phyloP scores from a whole-genome alignment of 1,140 invertebrate species.

The Aphis gossypii region DNA sequence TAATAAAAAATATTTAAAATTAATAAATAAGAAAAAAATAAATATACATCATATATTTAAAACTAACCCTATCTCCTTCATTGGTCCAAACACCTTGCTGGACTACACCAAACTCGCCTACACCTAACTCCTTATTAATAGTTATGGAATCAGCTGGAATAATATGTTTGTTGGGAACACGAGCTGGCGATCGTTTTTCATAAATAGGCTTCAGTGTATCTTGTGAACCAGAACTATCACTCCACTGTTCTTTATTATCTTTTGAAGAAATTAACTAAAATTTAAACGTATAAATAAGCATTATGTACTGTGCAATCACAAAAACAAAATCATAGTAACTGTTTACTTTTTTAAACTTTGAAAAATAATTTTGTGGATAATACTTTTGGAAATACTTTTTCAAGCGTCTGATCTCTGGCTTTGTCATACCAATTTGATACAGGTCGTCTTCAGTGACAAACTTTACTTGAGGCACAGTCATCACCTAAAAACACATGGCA shows the following conservation, averaged over 20 bases:
- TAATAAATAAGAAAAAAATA: neutral
- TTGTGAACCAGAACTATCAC: constrained; percentile 61
- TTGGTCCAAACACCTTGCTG: constrained; percentile 99
- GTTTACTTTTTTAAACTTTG: constrained; percentile 81
- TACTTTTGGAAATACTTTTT: constrained; percentile 93
- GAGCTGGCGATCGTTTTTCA: constrained; percentile 63
- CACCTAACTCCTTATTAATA: constrained; percentile 92
- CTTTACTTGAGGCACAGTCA: constrained; percentile 93
- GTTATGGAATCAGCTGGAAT: constrained; percentile 93
- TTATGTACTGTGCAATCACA: neutral
- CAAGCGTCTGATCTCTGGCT: constrained; percentile 91
- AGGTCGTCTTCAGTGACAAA: constrained; percentile 95
- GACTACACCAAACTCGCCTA: constrained; percentile 96
- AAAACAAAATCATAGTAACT: constrained; percentile 63
- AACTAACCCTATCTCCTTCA: constrained; percentile 83
- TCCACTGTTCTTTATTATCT: constrained; percentile 64
- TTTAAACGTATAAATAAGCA: neutral
- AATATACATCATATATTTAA: constrained; percentile 6
- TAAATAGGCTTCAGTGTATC: constrained; percentile 50
- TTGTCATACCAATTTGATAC: constrained; percentile 89
- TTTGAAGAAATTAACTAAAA: constrained; percentile 64
- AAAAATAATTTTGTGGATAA: constrained; percentile 90
- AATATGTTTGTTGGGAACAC: constrained; percentile 90
- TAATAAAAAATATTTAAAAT: constrained; percentile 63
- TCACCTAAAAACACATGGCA: constrained; percentile 72